Conservation (phyloP, 2,113 vertebrate genomes). For the Oryzias melastigma region DNA sequence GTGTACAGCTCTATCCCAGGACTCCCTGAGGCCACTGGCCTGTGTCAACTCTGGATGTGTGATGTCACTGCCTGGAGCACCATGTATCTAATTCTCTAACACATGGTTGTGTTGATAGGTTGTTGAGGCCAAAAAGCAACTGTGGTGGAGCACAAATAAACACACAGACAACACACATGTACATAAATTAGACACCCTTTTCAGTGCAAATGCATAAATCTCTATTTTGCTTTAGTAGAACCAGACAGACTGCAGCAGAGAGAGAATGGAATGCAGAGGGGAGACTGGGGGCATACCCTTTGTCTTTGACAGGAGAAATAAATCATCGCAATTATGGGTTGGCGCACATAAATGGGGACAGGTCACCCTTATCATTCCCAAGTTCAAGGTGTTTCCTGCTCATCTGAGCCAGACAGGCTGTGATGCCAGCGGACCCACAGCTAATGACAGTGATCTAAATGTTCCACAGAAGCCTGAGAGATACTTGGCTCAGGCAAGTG, state of each 20-base stretch:
- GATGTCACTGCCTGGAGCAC: slow-evolving; percentile 48
- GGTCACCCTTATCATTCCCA: slow-evolving; percentile 67
- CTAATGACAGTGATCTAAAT: slow-evolving; percentile 45
- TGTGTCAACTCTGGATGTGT: slow-evolving; percentile 45
- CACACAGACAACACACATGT: slow-evolving; percentile 3
- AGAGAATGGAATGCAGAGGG: slow-evolving; percentile 28
- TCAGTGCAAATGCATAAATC: slow-evolving; percentile 7
- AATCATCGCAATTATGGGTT: slow-evolving; percentile 73
- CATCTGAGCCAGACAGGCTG: slow-evolving; percentile 53
- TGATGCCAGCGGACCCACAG: slow-evolving; percentile 43
- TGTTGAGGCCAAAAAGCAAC: slow-evolving; percentile 26
- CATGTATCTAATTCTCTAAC: slow-evolving; percentile 38
- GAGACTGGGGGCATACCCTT: slow-evolving; percentile 36
- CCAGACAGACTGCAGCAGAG: slow-evolving; percentile 1
- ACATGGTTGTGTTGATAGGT: slow-evolving; percentile 24
- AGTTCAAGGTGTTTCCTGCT: slow-evolving; percentile 71
- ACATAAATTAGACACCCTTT: slow-evolving; percentile 10
- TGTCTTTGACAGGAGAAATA: slow-evolving; percentile 66
- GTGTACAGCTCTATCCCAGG: slow-evolving; percentile 14
- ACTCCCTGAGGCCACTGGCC: slow-evolving; percentile 27
- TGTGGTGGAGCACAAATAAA: slow-evolving; percentile 13
- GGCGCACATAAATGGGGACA: slow-evolving; percentile 59
- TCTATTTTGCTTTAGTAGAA: slow-evolving; percentile 23
- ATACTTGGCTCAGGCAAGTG: slow-evolving; percentile 26
- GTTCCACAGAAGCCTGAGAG: slow-evolving; percentile 44